Evolutionary conservation across 2,888 invertebrate species (phyloP).

Genomic region (Sphecodes monilicornis): DNA sequence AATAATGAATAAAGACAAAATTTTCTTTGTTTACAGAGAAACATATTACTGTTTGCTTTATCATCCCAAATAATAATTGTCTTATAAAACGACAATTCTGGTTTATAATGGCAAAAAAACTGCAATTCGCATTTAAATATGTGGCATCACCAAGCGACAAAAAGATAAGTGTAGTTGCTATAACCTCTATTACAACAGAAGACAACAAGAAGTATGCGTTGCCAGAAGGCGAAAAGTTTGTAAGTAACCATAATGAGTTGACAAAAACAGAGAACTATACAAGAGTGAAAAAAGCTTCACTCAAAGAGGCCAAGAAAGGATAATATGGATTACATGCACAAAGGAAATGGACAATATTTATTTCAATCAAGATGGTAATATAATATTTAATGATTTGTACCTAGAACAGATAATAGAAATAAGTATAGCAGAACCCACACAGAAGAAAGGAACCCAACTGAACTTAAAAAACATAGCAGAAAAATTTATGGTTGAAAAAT

Average conservation of each 20-base stretch:
- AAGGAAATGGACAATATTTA: conserved; percentile 44
- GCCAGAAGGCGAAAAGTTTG: neutral
- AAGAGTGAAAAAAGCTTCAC: conserved; percentile 7
- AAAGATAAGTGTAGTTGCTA: neutral
- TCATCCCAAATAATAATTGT: too few species aligned
- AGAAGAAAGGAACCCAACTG: conserved; percentile 32
- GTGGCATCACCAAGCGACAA: neutral
- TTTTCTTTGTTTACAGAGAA: too few species aligned
- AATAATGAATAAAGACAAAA: too few species aligned
- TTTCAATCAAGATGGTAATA: neutral
- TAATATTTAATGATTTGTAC: conserved; percentile 5
- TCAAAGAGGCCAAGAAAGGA: conserved; percentile 22
- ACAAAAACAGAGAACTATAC: conserved; percentile 1
- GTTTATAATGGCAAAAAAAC: neutral
- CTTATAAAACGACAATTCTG: too few species aligned
- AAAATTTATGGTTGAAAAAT: conserved; percentile 36
- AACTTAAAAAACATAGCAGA: conserved; percentile 40
- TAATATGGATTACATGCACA: conserved; percentile 63
- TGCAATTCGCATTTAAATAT: conserved; percentile 1
- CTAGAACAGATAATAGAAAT: neutral
- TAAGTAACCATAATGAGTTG: neutral
- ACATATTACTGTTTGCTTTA: too few species aligned
- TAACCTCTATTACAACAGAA: conserved; percentile 3
- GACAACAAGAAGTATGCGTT: neutral
- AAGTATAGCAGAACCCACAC: conserved; percentile 43